phyloP scores from a whole-genome alignment of 1,140 invertebrate species.

The Plectus sambesii region DNA sequence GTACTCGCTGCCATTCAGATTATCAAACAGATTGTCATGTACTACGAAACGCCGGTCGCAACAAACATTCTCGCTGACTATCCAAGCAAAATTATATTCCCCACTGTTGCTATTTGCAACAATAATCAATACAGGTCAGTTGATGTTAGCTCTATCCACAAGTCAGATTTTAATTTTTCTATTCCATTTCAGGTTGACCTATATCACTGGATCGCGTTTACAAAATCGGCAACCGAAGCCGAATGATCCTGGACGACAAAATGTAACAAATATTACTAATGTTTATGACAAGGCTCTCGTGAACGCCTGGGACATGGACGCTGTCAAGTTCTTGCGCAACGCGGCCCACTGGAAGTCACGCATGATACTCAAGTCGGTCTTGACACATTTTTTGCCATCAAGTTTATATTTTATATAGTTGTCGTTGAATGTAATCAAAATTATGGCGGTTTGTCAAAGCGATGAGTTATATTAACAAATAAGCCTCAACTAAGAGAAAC shows the following conservation, averaged over 20 bases:
- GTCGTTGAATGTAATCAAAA: no score
- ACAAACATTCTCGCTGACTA: conserved; percentile 45
- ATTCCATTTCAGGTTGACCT: conserved; percentile 29
- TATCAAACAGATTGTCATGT: conserved; percentile 24
- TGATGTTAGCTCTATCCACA: background rate
- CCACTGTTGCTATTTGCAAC: conserved; percentile 43
- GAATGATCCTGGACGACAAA: conserved; percentile 4
- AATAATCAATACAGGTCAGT: conserved; percentile 40
- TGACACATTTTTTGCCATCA: no score
- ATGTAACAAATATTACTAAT: conserved; percentile 26
- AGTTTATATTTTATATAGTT: no score
- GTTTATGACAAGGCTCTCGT: conserved; percentile 31
- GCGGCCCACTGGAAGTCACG: conserved; percentile 39
- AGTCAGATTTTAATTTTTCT: conserved; percentile 4
- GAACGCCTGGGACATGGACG: conserved; percentile 42
- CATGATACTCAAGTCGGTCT: conserved; percentile 23
- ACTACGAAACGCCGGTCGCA: conserved; percentile 25
- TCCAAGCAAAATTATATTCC: conserved; percentile 36
- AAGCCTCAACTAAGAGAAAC: no score
- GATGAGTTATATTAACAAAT: no score
- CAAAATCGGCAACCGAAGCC: conserved; percentile 27
- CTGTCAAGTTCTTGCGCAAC: conserved; percentile 36
- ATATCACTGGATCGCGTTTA: conserved; percentile 33
- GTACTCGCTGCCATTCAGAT: conserved; percentile 24
- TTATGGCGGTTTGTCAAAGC: no score